Percentiles rank a stretch among this genome's conserved stretches.
phyloP scores from a whole-genome alignment of 2,113 vertebrate species.

The Trinectes maculatus region DNA sequence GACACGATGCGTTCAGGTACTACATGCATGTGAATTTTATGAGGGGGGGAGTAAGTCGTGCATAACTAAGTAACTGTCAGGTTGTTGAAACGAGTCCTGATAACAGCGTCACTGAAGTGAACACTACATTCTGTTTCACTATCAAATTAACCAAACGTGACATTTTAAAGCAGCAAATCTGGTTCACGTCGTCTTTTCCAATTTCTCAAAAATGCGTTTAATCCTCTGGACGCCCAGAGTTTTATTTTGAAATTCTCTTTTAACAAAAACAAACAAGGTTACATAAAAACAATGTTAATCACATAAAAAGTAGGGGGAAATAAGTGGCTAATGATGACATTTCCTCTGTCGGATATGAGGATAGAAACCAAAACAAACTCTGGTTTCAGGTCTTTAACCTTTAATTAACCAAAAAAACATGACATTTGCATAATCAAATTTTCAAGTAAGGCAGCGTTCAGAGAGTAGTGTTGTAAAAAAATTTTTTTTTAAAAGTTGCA shows the following conservation, averaged over 20 bases:
- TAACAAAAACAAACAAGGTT: background rate
- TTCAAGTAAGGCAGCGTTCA: background rate
- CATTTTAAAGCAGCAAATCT: constrained; percentile 13
- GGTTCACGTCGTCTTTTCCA: constrained; percentile 4
- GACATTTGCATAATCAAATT: constrained; percentile 24
- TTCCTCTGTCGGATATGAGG: constrained; percentile 3
- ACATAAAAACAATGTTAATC: background rate
- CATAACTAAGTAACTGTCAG: constrained; percentile 46
- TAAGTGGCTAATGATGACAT: constrained; percentile 2
- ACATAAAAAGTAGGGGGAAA: background rate
- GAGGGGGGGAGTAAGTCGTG: constrained; percentile 42
- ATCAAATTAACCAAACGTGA: constrained; percentile 9
- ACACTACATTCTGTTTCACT: constrained; percentile 1
- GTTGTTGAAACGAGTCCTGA: constrained; percentile 26
- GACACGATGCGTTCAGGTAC: constrained; percentile 87
- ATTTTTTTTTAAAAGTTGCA: background rate
- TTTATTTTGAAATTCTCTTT: background rate
- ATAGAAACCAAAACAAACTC: constrained; percentile 4
- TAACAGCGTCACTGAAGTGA: constrained; percentile 3
- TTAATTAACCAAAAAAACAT: constrained; percentile 37
- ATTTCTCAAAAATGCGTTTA: background rate
- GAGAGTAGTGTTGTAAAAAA: background rate
- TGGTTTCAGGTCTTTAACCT: constrained; percentile 42
- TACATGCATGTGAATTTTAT: constrained; percentile 53
- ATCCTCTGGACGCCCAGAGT: constrained; percentile 7